Percentiles rank a stretch among this genome's conserved stretches.
Evolutionary conservation across 2,113 vertebrate species (phyloP).

Genomic region (Myrmecophaga tridactyla): DNA sequence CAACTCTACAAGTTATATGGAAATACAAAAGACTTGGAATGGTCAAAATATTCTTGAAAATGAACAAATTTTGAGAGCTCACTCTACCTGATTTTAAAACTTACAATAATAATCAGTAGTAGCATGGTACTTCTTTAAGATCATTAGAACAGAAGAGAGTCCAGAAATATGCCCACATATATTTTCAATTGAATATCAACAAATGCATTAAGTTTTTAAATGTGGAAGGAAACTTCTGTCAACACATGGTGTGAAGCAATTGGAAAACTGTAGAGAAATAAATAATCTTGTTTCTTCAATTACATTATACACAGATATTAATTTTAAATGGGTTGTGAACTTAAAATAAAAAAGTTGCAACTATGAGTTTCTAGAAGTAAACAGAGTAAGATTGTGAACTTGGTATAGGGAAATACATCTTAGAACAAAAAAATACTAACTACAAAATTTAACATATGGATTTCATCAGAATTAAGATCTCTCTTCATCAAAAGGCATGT

Average conservation of each 20-base stretch:
- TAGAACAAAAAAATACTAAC: not conserved
- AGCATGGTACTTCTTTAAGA: not conserved
- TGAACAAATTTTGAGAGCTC: not conserved
- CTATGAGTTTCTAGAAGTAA: not conserved
- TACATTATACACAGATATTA: not conserved
- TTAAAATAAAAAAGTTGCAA: not conserved
- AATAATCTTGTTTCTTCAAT: not conserved
- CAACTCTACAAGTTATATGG: not conserved
- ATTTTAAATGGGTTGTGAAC: not conserved
- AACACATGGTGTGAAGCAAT: not conserved
- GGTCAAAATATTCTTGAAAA: not conserved
- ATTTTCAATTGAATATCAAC: not conserved
- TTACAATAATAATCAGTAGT: not conserved
- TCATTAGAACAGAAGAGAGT: not conserved
- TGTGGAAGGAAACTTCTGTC: not conserved
- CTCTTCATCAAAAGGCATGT: not conserved
- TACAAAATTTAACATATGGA: not conserved
- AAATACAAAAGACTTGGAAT: not conserved
- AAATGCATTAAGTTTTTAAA: not conserved
- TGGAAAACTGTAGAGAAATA: not conserved
- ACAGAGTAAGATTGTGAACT: not conserved
- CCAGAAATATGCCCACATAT: not conserved
- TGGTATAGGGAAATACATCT: not conserved
- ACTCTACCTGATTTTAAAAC: not conserved
- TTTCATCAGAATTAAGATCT: not conserved